phyloP scores from a whole-genome alignment of 2,888 invertebrate species.

The Campopleginae sp. region DNA sequence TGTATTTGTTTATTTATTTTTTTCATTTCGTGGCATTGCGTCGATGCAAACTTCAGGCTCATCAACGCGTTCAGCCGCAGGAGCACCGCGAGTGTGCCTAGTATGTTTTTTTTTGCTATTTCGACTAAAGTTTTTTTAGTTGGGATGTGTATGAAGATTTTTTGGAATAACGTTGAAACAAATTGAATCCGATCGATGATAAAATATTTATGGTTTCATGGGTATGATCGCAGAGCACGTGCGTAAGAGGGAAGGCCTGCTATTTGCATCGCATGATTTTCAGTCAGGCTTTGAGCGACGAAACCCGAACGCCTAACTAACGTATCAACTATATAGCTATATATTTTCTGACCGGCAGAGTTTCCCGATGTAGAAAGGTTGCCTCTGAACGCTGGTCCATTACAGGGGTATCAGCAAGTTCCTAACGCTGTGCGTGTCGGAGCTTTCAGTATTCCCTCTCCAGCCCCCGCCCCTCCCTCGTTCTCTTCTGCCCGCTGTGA shows the following conservation, averaged over 20 bases:
- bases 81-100: neutral
- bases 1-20: too few species aligned
- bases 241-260: neutral
- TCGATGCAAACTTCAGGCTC: too few species aligned
- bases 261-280: constrained; percentile 18
- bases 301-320: constrained; percentile 9
- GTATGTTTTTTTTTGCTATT: too few species aligned
- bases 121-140: too few species aligned
- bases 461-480: neutral
- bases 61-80: neutral
- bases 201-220: neutral
- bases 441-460: constrained; percentile 7
- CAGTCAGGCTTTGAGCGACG: constrained; percentile 19
- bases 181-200: neutral
- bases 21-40: too few species aligned
- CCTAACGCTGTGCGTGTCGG: constrained; percentile 19
- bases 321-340: neutral
- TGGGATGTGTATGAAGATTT: too few species aligned
- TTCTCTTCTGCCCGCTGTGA: neutral
- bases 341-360: neutral
- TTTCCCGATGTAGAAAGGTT: constrained; percentile 24
- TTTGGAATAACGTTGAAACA: neutral
- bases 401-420: constrained; percentile 16
- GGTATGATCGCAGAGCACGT: constrained; percentile 12
- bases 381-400: constrained; percentile 38